Conservation (phyloP, 2,797 vertebrate genomes). For the Karalla daura region DNA sequence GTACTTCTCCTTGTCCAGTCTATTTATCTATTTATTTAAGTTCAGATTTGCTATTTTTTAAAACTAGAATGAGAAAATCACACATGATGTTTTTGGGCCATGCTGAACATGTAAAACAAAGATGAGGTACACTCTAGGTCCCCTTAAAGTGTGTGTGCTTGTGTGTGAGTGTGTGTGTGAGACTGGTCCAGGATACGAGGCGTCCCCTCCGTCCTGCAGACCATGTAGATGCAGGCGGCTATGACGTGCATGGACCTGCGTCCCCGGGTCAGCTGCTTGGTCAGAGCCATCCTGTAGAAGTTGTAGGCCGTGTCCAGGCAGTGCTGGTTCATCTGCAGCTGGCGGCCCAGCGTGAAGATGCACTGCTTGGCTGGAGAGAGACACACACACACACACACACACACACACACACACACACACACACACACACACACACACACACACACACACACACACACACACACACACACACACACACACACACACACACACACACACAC, state of each 20-base stretch:
- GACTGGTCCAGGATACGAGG: constrained; percentile 99
- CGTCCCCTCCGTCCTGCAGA: constrained; percentile 96
- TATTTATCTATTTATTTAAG: no score
- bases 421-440: background rate
- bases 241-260: constrained; percentile 89
- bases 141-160: no score
- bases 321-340: constrained; percentile 96
- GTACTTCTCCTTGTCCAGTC: no score
- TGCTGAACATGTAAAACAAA: no score
- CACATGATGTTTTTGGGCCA: no score
- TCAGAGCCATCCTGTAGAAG: constrained; percentile 98
- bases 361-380: constrained; percentile 85
- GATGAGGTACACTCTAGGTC: no score
- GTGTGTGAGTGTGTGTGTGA: no score
- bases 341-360: constrained; percentile 92
- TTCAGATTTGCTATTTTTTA: no score
- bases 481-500: no score
- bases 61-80: no score
- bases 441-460: background rate
- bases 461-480: no score
- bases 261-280: constrained; percentile 90
- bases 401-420: background rate
- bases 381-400: background rate
- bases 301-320: constrained; percentile 96
- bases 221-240: constrained; percentile 96